These are phyloP conservation scores for Goniozus legneri DNA, from an alignment of 1,140 invertebrate species.

Conservation along the genomic window DNA sequence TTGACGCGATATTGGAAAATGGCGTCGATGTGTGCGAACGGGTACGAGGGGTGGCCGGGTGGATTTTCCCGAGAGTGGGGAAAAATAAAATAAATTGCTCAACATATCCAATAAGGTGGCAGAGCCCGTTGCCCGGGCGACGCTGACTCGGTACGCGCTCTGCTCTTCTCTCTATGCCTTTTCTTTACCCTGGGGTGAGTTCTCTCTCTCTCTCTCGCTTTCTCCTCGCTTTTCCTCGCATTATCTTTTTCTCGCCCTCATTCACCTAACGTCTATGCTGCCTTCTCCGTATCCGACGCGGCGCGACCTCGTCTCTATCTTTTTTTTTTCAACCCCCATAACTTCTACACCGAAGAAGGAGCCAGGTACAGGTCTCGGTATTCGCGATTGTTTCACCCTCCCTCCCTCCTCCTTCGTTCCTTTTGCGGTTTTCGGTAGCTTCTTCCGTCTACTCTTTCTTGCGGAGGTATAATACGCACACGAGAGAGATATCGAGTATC, in stretches of 20 bases:
- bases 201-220: background rate
- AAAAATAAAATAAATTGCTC: slow-evolving; percentile 57
- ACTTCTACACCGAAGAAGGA: too few species aligned
- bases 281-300: slow-evolving; percentile 1
- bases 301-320: slow-evolving; percentile 20
- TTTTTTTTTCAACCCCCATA: slow-evolving; percentile 10
- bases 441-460: too few species aligned
- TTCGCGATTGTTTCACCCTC: background rate
- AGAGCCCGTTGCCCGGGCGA: slow-evolving; percentile 52
- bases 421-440: too few species aligned
- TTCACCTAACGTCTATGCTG: slow-evolving; percentile 3
- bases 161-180: slow-evolving; percentile 6
- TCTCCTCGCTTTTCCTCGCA: slow-evolving; percentile 25
- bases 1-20: slow-evolving; percentile 54
- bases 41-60: slow-evolving; percentile 18
- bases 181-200: background rate
- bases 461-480: slow-evolving; percentile 25
- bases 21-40: slow-evolving; percentile 49
- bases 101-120: slow-evolving; percentile 56
- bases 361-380: too few species aligned
- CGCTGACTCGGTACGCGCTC: slow-evolving; percentile 44
- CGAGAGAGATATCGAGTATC: slow-evolving; percentile 27
- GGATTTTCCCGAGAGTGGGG: slow-evolving; percentile 38
- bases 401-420: background rate
- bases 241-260: slow-evolving; percentile 13